Conservation (phyloP, 2,113 vertebrate species). For the Phalacrocorax carbo region DNA sequence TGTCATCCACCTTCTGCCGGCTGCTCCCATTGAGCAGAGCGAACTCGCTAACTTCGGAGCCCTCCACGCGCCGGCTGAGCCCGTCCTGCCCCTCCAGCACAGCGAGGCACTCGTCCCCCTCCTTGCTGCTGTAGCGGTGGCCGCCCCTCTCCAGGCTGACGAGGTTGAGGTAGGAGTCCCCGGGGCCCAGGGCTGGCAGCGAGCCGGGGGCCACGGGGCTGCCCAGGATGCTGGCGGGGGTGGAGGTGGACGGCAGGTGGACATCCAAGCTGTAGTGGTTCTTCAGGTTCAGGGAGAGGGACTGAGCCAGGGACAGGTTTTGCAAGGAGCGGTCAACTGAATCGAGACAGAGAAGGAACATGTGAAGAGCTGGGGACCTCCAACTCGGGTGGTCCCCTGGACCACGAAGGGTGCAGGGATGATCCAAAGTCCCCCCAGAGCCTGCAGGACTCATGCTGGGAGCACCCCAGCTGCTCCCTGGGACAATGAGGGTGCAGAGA, state of each 20-base stretch:
- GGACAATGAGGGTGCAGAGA: accelerated
- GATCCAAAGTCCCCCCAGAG: not conserved
- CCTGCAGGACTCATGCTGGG: not conserved
- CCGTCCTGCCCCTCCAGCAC: conserved; percentile 41
- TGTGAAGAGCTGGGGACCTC: not conserved
- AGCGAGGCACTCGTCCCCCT: not conserved
- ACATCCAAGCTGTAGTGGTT: conserved; percentile 78
- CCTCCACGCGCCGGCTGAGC: conserved; percentile 60
- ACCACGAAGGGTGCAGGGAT: not conserved
- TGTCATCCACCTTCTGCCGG: not conserved
- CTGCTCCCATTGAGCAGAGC: not conserved
- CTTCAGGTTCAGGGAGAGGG: conserved; percentile 83
- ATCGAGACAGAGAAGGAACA: not conserved
- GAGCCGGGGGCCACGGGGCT: conserved; percentile 33
- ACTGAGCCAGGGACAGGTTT: conserved; percentile 66
- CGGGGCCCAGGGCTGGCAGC: conserved; percentile 20
- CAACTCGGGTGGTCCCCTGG: not conserved
- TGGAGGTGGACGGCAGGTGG: conserved; percentile 80
- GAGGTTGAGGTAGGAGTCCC: conserved; percentile 83
- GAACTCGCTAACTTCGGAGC: conserved; percentile 28
- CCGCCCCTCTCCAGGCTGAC: conserved; percentile 70
- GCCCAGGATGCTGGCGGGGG: conserved; percentile 67
- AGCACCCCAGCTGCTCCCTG: not conserved
- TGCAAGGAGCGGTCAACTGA: conserved; percentile 72
- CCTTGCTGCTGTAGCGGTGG: not conserved